A percentile compares a stretch with the other conserved stretches of the same genome.
Evolutionary conservation across 2,888 invertebrate genomes (phyloP).

Genomic region (Cabera pusaria): DNA sequence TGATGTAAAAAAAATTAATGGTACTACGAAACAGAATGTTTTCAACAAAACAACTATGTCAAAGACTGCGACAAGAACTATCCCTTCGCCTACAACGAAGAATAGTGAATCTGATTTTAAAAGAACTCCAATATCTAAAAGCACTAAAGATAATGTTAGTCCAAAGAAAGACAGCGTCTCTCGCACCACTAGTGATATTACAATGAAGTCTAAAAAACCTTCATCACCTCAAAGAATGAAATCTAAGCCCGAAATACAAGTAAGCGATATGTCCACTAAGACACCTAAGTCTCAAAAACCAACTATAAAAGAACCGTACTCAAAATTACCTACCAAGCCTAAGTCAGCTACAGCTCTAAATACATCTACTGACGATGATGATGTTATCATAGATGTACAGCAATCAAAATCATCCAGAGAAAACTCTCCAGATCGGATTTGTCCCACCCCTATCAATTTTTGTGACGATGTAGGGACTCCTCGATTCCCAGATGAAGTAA

Average conservation of each 20-base stretch:
- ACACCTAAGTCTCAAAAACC: conserved; percentile 52
- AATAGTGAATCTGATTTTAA: conserved; percentile 56
- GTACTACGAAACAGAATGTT: conserved; percentile 53
- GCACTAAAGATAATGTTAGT: conserved; percentile 54
- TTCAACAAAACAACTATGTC: conserved; percentile 45
- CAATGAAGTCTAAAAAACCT: conserved; percentile 74
- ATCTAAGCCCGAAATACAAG: conserved; percentile 77
- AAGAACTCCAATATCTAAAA: conserved; percentile 58
- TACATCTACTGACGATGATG: conserved; percentile 79
- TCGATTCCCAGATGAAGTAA: conserved; percentile 88
- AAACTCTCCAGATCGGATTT: conserved; percentile 88
- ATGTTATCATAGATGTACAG: conserved; percentile 87
- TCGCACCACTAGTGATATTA: conserved; percentile 82
- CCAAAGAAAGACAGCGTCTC: conserved; percentile 68
- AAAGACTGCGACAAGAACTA: conserved; percentile 46
- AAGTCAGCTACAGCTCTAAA: conserved; percentile 79
- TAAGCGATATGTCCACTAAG: conserved; percentile 60
- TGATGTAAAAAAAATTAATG: conserved; percentile 56
- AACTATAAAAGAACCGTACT: conserved; percentile 50
- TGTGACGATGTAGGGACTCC: conserved; percentile 84
- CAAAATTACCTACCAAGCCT: conserved; percentile 66
- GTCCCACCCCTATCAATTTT: conserved; percentile 85
- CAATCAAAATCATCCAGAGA: conserved; percentile 90
- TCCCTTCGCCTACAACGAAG: conserved; percentile 41
- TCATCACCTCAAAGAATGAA: conserved; percentile 69